These are phyloP conservation scores for Fregetta grallaria DNA, from an alignment of 2,113 vertebrate species.

Conservation along the genomic window DNA sequence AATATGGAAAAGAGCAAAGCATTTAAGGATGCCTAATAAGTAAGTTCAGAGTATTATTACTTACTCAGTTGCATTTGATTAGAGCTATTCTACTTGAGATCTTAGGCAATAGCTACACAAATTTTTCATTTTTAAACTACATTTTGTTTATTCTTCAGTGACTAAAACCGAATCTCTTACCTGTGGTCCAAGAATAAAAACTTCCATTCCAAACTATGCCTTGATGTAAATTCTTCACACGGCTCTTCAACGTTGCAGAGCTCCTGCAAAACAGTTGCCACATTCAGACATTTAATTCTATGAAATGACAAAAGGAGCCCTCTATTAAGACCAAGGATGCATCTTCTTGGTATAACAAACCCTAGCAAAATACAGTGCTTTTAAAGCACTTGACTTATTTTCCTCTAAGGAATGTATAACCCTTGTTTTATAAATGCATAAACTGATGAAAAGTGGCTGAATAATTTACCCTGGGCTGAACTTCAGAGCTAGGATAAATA, in stretches of 20 bases:
- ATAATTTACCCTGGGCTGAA: neutral
- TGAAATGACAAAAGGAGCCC: neutral
- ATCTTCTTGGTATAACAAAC: neutral
- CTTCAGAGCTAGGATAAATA: neutral
- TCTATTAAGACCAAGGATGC: neutral
- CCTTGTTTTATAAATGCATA: neutral
- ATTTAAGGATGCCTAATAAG: neutral
- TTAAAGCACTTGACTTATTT: neutral
- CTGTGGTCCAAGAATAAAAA: constrained; percentile 83
- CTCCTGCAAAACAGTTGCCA: constrained; percentile 73
- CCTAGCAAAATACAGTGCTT: neutral
- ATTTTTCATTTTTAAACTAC: neutral
- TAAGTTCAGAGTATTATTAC: neutral
- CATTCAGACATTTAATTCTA: neutral
- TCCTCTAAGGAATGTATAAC: neutral
- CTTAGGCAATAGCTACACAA: neutral
- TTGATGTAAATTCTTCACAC: constrained; percentile 80
- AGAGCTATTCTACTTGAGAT: neutral
- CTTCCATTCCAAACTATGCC: constrained; percentile 88
- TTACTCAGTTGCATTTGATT: neutral
- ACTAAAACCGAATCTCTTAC: constrained; percentile 66
- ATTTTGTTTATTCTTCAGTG: neutral
- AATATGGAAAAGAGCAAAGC: neutral
- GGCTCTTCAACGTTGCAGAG: constrained; percentile 78
- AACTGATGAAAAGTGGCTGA: neutral